Evolutionary conservation across 2,888 invertebrate species (phyloP), one percentile per base, ranked within the genome.

Genomic region (Tholera decimalis): DNA sequence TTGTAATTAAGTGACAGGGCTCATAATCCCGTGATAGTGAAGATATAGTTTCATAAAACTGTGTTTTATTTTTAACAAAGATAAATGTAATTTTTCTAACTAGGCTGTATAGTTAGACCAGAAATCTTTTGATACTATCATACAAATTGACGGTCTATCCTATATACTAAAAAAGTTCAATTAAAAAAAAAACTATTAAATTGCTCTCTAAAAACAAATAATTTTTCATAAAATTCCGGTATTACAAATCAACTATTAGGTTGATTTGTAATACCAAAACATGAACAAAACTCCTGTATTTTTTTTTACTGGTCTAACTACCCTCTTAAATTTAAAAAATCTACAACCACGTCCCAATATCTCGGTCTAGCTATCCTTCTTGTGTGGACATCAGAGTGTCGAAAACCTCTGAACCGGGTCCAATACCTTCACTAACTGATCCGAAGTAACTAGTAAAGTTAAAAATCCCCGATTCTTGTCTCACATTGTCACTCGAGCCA

Each of bases 361-460:
- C 91, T 1, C 82, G 74, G 1, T 93, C 92, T 13, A 37, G 91
- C 94, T 94, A 94, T 89, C 94, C 94, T 20, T 95, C 95, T 13
- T 91, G 91, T 1, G 91, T 85, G 2, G 93, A 88, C 88, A 93
- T 88, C 13, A 95, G 71, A 0, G 90, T 89, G 43, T 96, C 94
- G 75, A 96, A 97, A 5, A 97, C 96, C 81, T 97, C 97, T 0
- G 97, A 96, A 0, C 97, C 97, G 6, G 96, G 96, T 70, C 94
- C 95, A 44, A 81, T 53, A 0, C 33, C 44, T 26, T 95, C 94
- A 46, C 95, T 95, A 0, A 64, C 77, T 3, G 93, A 92, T 0
- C 95, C 94, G 83, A 97, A 97, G 86, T 97, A 97, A 84, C 96
- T 97, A 0, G 97, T 95, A 78, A 97, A 97, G 77, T 96, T 96